Evolutionary conservation across 2,797 vertebrate genomes (phyloP).

Genomic region (Sebastes diaconus): DNA sequence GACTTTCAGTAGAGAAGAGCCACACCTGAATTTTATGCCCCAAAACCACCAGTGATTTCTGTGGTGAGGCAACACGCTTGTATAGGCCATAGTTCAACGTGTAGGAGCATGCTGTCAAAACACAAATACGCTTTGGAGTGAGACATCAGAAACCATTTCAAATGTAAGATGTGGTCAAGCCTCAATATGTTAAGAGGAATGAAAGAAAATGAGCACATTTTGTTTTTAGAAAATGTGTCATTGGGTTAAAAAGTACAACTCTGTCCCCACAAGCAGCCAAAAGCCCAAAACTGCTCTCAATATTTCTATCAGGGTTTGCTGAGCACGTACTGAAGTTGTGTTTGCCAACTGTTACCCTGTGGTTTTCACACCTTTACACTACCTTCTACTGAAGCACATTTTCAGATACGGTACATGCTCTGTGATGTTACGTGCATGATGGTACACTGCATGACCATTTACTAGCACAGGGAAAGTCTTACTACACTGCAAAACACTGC

Average conservation of each 20-base stretch:
- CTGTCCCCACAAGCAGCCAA: not conserved
- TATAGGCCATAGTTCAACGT: not conserved
- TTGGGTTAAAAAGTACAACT: not conserved
- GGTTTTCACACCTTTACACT: constrained; percentile 59
- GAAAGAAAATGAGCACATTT: not conserved
- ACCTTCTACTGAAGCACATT: not conserved
- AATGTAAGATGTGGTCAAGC: constrained; percentile 11
- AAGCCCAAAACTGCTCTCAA: not conserved
- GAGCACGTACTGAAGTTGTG: accelerated
- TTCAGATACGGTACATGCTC: not conserved
- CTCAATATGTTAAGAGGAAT: not conserved
- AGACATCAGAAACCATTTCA: not conserved
- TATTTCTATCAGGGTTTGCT: not conserved
- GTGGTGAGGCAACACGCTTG: not conserved
- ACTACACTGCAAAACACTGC: no score
- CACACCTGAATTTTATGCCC: accelerated
- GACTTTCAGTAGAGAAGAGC: not conserved
- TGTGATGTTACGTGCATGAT: not conserved
- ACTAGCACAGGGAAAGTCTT: not conserved
- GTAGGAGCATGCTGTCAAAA: not conserved
- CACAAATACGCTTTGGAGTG: not conserved
- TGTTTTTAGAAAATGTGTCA: not conserved
- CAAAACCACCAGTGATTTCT: not conserved
- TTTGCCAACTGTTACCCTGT: not conserved
- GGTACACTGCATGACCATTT: no score